Conservation (phyloP, 2,888 invertebrate species). For the Drosophila austrosaltans region DNA sequence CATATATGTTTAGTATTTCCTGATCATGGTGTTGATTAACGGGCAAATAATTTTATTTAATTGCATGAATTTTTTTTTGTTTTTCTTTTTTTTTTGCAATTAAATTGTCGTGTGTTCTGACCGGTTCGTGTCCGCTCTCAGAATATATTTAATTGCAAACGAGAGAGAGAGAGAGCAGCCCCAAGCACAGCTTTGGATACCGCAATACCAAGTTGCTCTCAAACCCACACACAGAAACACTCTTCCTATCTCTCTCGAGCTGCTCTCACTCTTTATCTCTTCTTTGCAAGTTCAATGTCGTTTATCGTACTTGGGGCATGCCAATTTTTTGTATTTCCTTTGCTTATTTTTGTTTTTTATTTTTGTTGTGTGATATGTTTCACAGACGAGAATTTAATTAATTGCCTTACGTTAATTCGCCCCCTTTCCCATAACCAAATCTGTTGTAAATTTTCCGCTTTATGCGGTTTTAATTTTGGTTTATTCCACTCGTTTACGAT, state of each 20-base stretch:
- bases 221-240: too few species aligned
- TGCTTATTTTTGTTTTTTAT: not conserved
- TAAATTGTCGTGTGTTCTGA: conserved; percentile 22
- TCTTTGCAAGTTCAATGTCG: conserved; percentile 26
- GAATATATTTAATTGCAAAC: not conserved
- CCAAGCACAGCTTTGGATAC: too few species aligned
- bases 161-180: not conserved
- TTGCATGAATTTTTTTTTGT: conserved; percentile 40
- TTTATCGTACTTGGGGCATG: conserved; percentile 11
- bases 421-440: not conserved
- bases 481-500: conserved; percentile 4
- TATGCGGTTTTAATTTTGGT: not conserved
- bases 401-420: conserved; percentile 17
- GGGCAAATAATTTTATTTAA: conserved; percentile 25
- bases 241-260: not conserved
- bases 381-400: conserved; percentile 9
- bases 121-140: conserved; percentile 16
- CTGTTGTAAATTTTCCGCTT: conserved; percentile 18
- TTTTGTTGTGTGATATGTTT: conserved; percentile 4
- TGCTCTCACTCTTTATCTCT: not conserved
- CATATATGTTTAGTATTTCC: conserved; percentile 26
- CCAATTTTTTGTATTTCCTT: conserved; percentile 1
- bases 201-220: too few species aligned
- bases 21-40: conserved; percentile 49
- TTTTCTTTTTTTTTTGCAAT: conserved; percentile 37